phyloP scores from a whole-genome alignment of 1,140 invertebrate genomes.

The Pomacea maculata region DNA sequence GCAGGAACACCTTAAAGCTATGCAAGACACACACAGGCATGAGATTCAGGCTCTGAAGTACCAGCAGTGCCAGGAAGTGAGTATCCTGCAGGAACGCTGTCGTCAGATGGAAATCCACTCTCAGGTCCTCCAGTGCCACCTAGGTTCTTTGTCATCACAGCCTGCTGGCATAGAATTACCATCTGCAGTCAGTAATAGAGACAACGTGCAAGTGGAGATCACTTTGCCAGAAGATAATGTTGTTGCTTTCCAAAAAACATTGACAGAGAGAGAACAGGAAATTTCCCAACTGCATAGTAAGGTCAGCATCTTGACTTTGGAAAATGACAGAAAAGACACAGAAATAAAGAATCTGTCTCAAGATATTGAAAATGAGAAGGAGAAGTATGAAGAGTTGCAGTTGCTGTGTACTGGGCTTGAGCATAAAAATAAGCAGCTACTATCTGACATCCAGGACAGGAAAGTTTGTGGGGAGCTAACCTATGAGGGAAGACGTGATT shows the following conservation, averaged over 20 bases:
- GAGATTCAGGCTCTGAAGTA: constrained; percentile 23
- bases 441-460: neutral
- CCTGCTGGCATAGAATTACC: neutral
- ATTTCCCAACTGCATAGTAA: neutral
- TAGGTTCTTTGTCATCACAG: neutral
- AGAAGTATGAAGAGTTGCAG: neutral
- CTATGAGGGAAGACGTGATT: neutral
- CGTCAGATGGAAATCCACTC: constrained; percentile 10
- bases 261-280: neutral
- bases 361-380: constrained; percentile 2
- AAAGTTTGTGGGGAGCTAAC: neutral
- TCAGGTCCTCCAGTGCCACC: constrained; percentile 5
- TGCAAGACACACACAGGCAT: constrained; percentile 9
- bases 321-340: neutral
- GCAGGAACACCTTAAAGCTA: constrained; percentile 24
- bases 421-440: neutral
- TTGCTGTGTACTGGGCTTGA: constrained; percentile 2
- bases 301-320: neutral
- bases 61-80: neutral
- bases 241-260: neutral
- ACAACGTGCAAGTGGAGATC: constrained; percentile 3
- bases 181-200: neutral
- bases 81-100: constrained; percentile 9
- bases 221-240: neutral
- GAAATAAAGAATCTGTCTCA: neutral